Evolutionary conservation across 1,140 invertebrate species (phyloP), one percentile per base, ranked within the genome.

Genomic region (Lepidostoma basale): DNA sequence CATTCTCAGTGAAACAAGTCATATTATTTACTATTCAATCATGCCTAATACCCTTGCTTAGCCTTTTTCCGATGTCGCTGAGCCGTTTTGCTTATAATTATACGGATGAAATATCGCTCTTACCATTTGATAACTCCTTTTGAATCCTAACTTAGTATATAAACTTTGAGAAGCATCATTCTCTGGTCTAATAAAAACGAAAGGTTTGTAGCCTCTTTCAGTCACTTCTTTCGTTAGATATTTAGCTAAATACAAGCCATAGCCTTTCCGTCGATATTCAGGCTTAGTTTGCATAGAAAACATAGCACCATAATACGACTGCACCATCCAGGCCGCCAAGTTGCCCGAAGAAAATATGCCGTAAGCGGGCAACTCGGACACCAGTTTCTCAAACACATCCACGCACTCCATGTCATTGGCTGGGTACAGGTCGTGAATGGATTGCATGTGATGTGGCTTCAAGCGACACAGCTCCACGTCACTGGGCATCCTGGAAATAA

Each of bases 251-350:
- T 86, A 86, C 33, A 90, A 88, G 49, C 89, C 89, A 78, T 88
- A 89, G 58, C 92, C 92, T 85, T 92, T 92, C 73, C 91, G 84
- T 66, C 91, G 85, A 77, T 88, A 90, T 76, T 92, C 90, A 22
- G 91, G 91, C 76, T 88, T 85, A 56, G 92, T 94, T 79, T 93
- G 91, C 92, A 94, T 94, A n/a, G 91, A 93, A 78, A 93, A 93
- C 92, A 94, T 93, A 40, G 92, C 92, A 18, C 92, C 92, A 77
- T 94, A 94, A 79, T 94, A 94, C 2, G 90, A 92, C 74, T 94
- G 91, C 25, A 92, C 89, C 91, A 93, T 93, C 91, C 91, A 93
- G 5, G 91, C 91, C 5, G 90, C 90, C 20, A 93, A 77, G 69
- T 88, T 85, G 23, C 88, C 88, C 65, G 85, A 83, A 4, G 87